Percentiles rank a stretch among this genome's conserved stretches.
Conservation (phyloP, 2,888 invertebrate genomes). For the Epirrita christyi region DNA sequence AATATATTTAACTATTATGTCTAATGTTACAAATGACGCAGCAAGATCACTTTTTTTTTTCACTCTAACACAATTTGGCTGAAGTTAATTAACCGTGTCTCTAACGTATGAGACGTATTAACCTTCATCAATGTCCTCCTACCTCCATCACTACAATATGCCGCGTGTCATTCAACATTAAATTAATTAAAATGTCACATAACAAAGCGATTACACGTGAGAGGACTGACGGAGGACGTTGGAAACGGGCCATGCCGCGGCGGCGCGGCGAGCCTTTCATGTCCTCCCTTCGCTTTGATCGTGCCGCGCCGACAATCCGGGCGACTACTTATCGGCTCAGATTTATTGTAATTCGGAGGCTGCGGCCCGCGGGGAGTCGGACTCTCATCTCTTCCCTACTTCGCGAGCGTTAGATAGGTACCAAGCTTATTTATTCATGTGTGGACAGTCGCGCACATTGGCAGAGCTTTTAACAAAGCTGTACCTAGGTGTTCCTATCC, state of each 20-base stretch:
- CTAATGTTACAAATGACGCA: too few relatives aligned
- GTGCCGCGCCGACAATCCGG: conserved; percentile 80
- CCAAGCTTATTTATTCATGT: conserved; percentile 54
- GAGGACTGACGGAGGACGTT: conserved; percentile 58
- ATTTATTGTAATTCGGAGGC: conserved; percentile 83
- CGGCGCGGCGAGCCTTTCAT: conserved; percentile 74
- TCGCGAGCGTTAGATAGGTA: conserved; percentile 44
- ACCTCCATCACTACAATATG: conserved; percentile 65
- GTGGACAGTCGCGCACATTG: conserved; percentile 53
- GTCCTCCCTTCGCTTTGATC: conserved; percentile 79
- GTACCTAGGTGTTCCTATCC: not conserved
- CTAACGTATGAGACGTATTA: conserved; percentile 16
- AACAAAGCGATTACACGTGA: conserved; percentile 54
- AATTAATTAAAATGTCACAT: conserved; percentile 73
- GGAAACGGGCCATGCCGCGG: conserved; percentile 58
- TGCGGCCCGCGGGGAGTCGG: conserved; percentile 69
- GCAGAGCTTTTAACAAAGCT: not conserved
- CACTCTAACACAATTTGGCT: not conserved
- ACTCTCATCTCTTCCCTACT: conserved; percentile 45
- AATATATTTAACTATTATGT: too few relatives aligned
- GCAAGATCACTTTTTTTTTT: too few relatives aligned
- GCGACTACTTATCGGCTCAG: conserved; percentile 83
- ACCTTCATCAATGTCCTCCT: conserved; percentile 38
- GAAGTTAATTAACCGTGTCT: conserved; percentile 13
- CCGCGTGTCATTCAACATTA: conserved; percentile 63